phyloP scores from a whole-genome alignment of 2,113 vertebrate genomes.

The Melanocharis versteri region DNA sequence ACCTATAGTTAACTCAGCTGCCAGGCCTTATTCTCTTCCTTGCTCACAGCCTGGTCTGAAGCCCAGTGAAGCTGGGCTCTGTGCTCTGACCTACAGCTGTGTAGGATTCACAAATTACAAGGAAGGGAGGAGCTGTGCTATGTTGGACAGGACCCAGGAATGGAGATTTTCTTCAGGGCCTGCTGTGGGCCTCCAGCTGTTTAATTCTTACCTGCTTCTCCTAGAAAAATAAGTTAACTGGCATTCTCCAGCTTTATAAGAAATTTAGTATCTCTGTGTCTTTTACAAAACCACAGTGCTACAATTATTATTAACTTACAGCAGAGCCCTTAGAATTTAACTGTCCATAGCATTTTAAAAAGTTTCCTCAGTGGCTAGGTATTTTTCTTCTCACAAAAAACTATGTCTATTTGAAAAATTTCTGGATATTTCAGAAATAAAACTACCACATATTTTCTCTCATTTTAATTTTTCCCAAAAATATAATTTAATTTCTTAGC shows the following conservation, averaged over 20 bases:
- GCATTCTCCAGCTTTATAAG: neutral
- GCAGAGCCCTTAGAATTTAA: neutral
- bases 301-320: neutral
- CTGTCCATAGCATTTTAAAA: neutral
- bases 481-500: neutral
- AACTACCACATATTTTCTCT: rapidly evolving
- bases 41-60: neutral
- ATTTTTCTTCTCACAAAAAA: neutral
- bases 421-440: neutral
- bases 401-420: neutral
- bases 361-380: neutral
- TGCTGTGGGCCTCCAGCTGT: neutral
- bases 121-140: neutral
- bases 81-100: neutral
- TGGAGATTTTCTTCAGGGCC: neutral
- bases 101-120: rapidly evolving
- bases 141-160: neutral
- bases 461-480: neutral
- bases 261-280: neutral
- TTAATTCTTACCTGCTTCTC: neutral
- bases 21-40: neutral
- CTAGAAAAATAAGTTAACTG: neutral
- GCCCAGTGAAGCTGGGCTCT: neutral
- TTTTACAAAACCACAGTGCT: neutral
- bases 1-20: neutral